phyloP scores from a whole-genome alignment of 1,140 invertebrate species.

The Metopolophium dirhodum region DNA sequence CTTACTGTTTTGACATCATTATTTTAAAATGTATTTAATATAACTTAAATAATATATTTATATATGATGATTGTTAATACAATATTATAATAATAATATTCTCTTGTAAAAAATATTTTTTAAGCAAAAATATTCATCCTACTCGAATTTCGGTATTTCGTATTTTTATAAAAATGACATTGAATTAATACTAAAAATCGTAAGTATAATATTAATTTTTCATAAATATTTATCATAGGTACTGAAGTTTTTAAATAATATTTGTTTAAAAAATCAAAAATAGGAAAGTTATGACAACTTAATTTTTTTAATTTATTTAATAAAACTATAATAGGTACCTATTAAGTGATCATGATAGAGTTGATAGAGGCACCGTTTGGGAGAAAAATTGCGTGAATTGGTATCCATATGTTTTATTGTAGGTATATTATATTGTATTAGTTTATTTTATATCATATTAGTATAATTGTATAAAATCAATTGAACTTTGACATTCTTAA shows the following conservation, averaged over 20 bases:
- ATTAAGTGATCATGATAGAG: not conserved
- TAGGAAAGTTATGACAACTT: not conserved
- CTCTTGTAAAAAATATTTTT: not conserved
- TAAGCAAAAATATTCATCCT: not conserved
- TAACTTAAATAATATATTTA: not conserved
- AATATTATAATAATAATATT: not conserved
- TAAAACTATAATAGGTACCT: not conserved
- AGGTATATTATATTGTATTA: not conserved
- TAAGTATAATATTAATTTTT: not conserved
- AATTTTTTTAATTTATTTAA: constrained; percentile 1
- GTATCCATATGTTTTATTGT: not conserved
- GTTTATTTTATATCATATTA: constrained; percentile 40
- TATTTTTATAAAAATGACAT: not conserved
- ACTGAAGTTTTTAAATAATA: not conserved
- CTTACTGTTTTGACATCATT: not conserved
- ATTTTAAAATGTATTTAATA: not conserved
- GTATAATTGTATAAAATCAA: constrained; percentile 30
- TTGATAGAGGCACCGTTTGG: constrained; percentile 37
- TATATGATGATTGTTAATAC: not conserved
- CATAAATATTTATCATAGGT: not conserved
- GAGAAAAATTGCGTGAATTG: constrained; percentile 30
- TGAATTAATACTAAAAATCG: not conserved
- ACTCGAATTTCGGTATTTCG: not conserved
- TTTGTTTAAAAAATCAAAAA: constrained; percentile 2
- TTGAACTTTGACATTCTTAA: constrained; percentile 45